Evolutionary conservation across 2,797 vertebrate genomes (phyloP).

Genomic region (Coranthus polyacanthus): DNA sequence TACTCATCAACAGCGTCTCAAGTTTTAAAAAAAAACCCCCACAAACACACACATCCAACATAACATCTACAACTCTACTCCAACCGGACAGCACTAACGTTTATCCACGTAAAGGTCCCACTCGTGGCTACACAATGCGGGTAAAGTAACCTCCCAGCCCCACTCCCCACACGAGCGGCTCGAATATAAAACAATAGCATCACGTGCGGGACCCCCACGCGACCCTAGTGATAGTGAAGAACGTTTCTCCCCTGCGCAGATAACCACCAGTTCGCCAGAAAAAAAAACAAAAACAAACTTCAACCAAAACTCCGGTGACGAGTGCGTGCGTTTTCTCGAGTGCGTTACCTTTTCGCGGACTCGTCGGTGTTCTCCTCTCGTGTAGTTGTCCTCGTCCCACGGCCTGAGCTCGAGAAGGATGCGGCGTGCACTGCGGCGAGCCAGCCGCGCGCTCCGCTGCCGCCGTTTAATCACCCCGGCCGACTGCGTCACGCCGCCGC

Average conservation of each 20-base stretch:
- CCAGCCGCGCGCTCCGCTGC: neutral
- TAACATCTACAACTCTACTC: no score
- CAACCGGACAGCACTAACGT: no score
- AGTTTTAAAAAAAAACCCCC: no score
- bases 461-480: constrained; percentile 15
- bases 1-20: neutral
- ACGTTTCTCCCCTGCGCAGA: rapidly evolving
- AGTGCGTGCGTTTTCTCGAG: no score
- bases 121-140: no score
- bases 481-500: constrained; percentile 1
- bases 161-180: neutral
- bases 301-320: rapidly evolving
- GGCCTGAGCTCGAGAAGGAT: constrained; percentile 2
- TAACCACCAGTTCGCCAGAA: no score
- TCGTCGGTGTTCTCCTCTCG: neutral
- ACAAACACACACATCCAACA: no score
- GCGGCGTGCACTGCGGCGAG: neutral
- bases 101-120: no score
- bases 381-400: neutral
- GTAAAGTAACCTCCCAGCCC: neutral
- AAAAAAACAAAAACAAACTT: no score
- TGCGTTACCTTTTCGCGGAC: constrained; percentile 12
- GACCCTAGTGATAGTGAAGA: no score
- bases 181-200: neutral
- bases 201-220: neutral